phyloP scores from a whole-genome alignment of 2,113 vertebrate species.

The Haemorhous mexicanus region DNA sequence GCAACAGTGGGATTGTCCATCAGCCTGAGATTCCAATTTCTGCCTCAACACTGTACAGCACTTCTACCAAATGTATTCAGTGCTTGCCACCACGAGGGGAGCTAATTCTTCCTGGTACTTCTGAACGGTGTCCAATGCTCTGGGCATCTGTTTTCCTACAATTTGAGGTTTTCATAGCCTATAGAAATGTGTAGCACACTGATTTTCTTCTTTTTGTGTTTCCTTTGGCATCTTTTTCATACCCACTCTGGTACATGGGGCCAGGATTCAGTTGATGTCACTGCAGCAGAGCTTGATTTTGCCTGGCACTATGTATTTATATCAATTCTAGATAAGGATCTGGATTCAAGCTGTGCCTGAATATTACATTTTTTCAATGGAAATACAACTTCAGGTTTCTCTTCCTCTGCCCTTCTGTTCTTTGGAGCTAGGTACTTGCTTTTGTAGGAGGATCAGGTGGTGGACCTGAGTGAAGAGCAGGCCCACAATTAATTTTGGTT shows the following conservation, averaged over 20 bases:
- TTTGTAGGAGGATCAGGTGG: background rate
- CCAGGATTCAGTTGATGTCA: background rate
- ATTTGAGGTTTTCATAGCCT: background rate
- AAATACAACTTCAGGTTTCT: background rate
- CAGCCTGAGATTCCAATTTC: background rate
- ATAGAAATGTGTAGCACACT: background rate
- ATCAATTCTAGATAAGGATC: background rate
- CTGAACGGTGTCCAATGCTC: background rate
- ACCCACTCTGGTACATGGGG: background rate
- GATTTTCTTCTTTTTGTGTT: background rate
- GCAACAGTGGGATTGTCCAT: background rate
- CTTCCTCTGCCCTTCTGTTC: background rate
- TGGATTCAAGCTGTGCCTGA: background rate
- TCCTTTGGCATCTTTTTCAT: background rate
- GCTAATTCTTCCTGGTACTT: background rate
- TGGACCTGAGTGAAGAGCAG: background rate
- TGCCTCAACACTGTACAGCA: background rate
- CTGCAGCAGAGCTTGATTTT: background rate
- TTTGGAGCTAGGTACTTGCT: background rate
- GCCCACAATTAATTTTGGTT: background rate
- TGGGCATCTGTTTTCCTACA: background rate
- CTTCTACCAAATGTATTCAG: background rate
- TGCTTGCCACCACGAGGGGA: background rate
- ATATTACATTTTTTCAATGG: background rate
- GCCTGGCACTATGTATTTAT: background rate